Evolutionary conservation across 2,113 vertebrate genomes (phyloP).

Genomic region (Phalacrocorax carbo): DNA sequence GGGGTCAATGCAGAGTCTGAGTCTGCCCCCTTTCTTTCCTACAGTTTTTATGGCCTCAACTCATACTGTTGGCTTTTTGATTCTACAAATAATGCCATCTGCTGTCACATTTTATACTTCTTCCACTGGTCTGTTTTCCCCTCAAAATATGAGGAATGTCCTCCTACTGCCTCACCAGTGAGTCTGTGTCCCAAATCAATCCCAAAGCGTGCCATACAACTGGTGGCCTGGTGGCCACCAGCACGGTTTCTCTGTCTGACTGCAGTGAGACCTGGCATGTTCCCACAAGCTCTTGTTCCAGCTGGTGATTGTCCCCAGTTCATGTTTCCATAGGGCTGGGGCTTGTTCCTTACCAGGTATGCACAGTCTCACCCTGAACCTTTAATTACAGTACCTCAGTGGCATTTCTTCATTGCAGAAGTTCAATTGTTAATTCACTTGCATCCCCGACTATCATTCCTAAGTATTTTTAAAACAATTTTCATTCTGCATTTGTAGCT

Average conservation of each 20-base stretch:
- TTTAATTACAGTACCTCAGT: neutral
- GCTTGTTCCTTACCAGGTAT: accelerated
- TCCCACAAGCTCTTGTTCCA: neutral
- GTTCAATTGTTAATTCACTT: neutral
- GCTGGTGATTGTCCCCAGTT: accelerated
- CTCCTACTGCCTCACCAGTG: neutral
- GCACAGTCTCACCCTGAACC: accelerated
- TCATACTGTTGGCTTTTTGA: neutral
- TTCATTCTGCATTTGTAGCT: neutral
- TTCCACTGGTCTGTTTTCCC: neutral
- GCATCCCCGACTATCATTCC: neutral
- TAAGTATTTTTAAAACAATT: neutral
- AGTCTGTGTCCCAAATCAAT: neutral
- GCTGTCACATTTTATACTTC: conserved; percentile 23
- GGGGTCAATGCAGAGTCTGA: neutral
- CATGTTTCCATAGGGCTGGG: accelerated
- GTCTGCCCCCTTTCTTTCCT: neutral
- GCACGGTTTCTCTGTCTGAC: accelerated
- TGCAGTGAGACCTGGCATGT: neutral
- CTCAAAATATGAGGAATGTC: neutral
- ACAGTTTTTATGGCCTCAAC: neutral
- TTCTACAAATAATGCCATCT: conserved; percentile 55
- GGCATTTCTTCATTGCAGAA: neutral
- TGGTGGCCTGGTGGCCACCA: neutral
- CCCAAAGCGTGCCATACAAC: accelerated